These are phyloP conservation scores for Columba janthina DNA, from an alignment of 2,113 vertebrate species.

Conservation along the genomic window DNA sequence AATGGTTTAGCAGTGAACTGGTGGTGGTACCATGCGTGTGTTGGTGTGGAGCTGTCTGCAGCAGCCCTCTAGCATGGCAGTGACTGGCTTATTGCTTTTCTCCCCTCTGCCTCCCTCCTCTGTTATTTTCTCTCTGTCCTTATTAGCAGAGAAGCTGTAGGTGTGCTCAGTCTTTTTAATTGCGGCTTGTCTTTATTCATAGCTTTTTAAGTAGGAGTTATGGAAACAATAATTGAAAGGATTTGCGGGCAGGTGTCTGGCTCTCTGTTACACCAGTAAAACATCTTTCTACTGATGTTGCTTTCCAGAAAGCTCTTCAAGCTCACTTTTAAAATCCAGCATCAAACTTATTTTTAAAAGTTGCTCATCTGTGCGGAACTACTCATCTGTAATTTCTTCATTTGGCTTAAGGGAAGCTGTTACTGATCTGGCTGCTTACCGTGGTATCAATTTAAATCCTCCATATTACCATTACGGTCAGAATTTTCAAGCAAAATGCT, in stretches of 20 bases:
- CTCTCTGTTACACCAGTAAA: not conserved
- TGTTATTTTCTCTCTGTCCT: not conserved
- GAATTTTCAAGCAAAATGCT: conserved; percentile 6
- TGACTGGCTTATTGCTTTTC: not conserved
- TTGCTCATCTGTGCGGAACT: not conserved
- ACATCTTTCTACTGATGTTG: not conserved
- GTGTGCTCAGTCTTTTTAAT: conserved; percentile 52
- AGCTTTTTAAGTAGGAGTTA: conserved; percentile 64
- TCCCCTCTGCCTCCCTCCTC: not conserved
- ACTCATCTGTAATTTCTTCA: not conserved
- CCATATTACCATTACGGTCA: not conserved
- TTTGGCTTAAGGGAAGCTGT: conserved; percentile 8
- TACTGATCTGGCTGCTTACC: conserved; percentile 24
- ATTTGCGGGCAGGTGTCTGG: conserved; percentile 56
- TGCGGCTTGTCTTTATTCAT: conserved; percentile 55
- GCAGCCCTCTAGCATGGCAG: not conserved
- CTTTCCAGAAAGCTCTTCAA: conserved; percentile 41
- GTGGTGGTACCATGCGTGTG: not conserved
- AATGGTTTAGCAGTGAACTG: not conserved
- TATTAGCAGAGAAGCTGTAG: conserved; percentile 47
- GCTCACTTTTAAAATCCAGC: not conserved
- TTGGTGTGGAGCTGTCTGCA: not conserved
- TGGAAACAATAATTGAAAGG: conserved; percentile 44
- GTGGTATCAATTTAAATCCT: not conserved
- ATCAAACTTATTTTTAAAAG: not conserved